These are phyloP conservation scores for Andrena hattorfiana DNA, from an alignment of 2,888 invertebrate species.

Conservation along the genomic window DNA sequence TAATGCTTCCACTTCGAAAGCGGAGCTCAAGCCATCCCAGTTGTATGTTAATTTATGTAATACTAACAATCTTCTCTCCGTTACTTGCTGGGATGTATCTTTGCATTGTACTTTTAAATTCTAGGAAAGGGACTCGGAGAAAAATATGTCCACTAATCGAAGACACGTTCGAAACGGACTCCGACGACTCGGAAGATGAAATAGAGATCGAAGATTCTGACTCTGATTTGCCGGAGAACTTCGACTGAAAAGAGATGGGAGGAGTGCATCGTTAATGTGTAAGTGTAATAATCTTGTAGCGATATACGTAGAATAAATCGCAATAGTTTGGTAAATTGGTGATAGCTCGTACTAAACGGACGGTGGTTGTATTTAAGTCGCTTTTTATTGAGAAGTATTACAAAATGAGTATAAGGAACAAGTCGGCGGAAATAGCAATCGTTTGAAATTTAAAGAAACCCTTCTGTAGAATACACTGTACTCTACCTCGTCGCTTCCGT, in stretches of 20 bases:
- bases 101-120: background rate
- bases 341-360: background rate
- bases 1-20: slow-evolving; percentile 49
- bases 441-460: slow-evolving; percentile 57
- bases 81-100: too few relatives aligned
- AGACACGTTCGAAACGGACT: slow-evolving; percentile 73
- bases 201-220: slow-evolving; percentile 20
- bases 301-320: slow-evolving; percentile 15
- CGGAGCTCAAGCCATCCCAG: background rate
- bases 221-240: slow-evolving; percentile 40
- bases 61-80: background rate
- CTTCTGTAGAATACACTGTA: slow-evolving; percentile 37
- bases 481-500: slow-evolving; percentile 20
- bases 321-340: background rate
- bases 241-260: slow-evolving; percentile 22
- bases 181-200: slow-evolving; percentile 61
- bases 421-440: slow-evolving; percentile 47
- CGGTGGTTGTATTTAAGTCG: slow-evolving; percentile 26
- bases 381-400: slow-evolving; percentile 58
- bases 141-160: slow-evolving; percentile 61
- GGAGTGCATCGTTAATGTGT: slow-evolving; percentile 22
- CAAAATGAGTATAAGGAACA: slow-evolving; percentile 55
- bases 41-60: slow-evolving; percentile 13
- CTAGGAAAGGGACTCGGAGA: slow-evolving; percentile 16
- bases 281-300: slow-evolving; percentile 39